A percentile compares a stretch with the other conserved stretches of the same genome.
These are phyloP conservation scores for Athalia rosae DNA, from an alignment of 2,888 invertebrate genomes.

Conservation along the genomic window DNA sequence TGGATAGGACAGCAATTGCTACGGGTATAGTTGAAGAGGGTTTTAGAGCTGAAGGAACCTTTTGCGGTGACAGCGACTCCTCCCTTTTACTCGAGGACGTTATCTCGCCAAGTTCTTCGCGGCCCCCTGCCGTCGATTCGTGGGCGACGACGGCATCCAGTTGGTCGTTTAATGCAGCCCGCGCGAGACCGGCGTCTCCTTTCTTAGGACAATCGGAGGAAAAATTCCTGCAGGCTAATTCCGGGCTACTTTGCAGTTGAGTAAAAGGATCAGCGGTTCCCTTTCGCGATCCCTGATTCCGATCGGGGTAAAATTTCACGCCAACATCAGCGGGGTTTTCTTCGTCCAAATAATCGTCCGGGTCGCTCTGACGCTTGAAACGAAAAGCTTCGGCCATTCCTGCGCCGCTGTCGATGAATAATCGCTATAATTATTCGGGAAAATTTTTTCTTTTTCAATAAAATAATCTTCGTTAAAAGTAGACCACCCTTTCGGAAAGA, in stretches of 20 bases:
- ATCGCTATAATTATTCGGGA: too few species aligned
- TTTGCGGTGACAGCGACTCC: slow-evolving; percentile 1
- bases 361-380: slow-evolving; percentile 25
- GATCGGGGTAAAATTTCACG: too few species aligned
- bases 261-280: too few species aligned
- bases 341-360: neutral
- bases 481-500: too few species aligned
- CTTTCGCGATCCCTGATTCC: too few species aligned
- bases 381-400: slow-evolving; percentile 37
- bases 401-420: neutral
- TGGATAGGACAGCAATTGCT: neutral
- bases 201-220: neutral
- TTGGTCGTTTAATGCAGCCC: neutral
- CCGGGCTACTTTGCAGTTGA: neutral
- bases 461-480: too few species aligned
- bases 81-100: slow-evolving; percentile 8
- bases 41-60: slow-evolving; percentile 10
- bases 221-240: neutral
- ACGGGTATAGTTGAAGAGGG: slow-evolving; percentile 1
- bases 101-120: slow-evolving; percentile 17
- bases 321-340: neutral
- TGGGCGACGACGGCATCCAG: neutral
- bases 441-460: too few species aligned
- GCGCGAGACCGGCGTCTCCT: neutral
- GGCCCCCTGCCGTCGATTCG: slow-evolving; percentile 2